Evolutionary conservation across 2,797 vertebrate species (phyloP).

Genomic region (Eleutherodactylus coqui): DNA sequence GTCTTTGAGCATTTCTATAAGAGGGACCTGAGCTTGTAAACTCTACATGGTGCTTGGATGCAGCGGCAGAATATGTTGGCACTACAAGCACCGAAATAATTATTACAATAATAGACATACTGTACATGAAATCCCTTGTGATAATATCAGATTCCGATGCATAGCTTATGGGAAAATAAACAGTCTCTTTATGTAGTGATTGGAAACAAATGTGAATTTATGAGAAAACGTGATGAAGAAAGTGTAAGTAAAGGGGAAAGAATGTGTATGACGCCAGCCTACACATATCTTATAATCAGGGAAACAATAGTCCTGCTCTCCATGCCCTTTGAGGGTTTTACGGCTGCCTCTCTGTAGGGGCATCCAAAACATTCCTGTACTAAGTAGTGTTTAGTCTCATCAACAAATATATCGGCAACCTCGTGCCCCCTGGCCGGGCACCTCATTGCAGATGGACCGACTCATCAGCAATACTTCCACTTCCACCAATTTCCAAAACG

Average conservation of each 20-base stretch:
- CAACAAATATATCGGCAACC: neutral
- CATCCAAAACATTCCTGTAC: no score
- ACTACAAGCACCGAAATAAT: neutral
- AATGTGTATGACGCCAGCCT: neutral
- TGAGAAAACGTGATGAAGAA: conserved; percentile 9
- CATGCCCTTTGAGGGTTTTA: neutral
- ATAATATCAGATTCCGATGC: neutral
- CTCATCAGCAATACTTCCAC: no score
- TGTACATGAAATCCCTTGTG: neutral
- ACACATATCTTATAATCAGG: neutral
- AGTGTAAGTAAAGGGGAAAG: neutral
- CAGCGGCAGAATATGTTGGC: neutral
- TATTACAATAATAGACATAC: neutral
- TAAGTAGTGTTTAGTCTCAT: no score
- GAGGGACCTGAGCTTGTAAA: neutral
- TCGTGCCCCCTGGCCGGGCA: neutral
- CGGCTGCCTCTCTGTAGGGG: no score
- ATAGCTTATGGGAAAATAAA: neutral
- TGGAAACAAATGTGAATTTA: conserved; percentile 34
- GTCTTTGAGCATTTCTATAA: neutral
- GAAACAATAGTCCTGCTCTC: neutral
- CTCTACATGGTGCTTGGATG: neutral
- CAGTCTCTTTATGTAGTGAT: neutral
- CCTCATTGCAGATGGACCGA: neutral
- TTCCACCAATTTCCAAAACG: no score